Conservation (phyloP, 1,140 invertebrate genomes). For the Philotrypesis tridentata region DNA sequence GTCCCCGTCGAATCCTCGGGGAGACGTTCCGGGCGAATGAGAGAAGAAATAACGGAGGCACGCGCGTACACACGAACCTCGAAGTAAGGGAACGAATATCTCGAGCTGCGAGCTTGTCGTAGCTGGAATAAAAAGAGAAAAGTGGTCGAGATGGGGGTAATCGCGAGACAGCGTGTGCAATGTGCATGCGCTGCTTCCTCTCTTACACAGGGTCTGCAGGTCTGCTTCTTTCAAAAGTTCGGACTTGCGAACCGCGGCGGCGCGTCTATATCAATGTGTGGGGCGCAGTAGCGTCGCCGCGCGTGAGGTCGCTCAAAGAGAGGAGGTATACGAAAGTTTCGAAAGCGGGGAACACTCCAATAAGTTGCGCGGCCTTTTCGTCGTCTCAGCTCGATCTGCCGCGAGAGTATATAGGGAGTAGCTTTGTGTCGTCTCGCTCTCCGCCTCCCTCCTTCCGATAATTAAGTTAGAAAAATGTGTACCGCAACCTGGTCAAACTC, state of each 20-base stretch:
- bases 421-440: conserved; percentile 39
- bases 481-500: conserved; percentile 55
- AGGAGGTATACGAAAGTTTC: conserved; percentile 57
- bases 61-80: no score
- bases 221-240: conserved; percentile 13
- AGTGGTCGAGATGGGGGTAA: conserved; percentile 40
- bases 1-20: conserved; percentile 44
- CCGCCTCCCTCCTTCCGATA: conserved; percentile 59
- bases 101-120: neutral
- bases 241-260: conserved; percentile 14
- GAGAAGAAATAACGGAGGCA: neutral
- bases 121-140: conserved; percentile 30
- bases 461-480: conserved; percentile 69
- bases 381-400: conserved; percentile 48
- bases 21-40: conserved; percentile 12
- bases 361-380: conserved; percentile 42
- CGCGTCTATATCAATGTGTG: neutral
- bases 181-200: neutral
- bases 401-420: no score
- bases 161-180: neutral
- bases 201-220: no score
- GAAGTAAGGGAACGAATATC: neutral
- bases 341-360: neutral
- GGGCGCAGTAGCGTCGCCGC: no score
- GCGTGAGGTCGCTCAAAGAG: neutral